These are phyloP conservation scores for Coelinius sp. DNA, from an alignment of 2,888 invertebrate genomes.

Conservation along the genomic window DNA sequence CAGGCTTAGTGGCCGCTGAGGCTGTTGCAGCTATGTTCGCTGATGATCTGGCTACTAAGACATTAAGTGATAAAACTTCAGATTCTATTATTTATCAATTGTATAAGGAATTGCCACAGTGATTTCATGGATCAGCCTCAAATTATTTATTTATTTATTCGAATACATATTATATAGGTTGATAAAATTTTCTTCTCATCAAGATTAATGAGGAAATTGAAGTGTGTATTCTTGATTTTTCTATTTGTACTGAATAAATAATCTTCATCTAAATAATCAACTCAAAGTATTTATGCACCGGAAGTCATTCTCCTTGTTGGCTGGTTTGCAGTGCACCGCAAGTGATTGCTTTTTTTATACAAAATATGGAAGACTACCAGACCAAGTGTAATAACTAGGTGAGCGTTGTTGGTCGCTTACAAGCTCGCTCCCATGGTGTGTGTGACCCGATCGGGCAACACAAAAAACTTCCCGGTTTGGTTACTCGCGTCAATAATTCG, in stretches of 20 bases:
- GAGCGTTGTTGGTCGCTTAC: too few species aligned
- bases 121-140: not conserved
- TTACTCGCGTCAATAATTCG: too few species aligned
- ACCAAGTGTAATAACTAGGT: too few species aligned
- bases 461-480: too few species aligned
- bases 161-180: not conserved
- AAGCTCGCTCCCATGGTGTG: too few species aligned
- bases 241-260: too few species aligned
- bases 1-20: conserved; percentile 67
- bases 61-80: conserved; percentile 62
- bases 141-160: not conserved
- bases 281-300: not conserved
- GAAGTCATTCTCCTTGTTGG: too few species aligned
- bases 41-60: conserved; percentile 65
- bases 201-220: not conserved
- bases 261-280: too few species aligned
- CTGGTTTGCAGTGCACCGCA: too few species aligned
- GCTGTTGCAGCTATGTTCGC: conserved; percentile 67
- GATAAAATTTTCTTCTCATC: not conserved
- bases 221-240: not conserved
- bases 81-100: conserved; percentile 65
- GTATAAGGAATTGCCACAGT: conserved; percentile 61
- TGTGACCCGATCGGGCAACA: too few species aligned
- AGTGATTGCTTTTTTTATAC: too few species aligned
- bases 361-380: too few species aligned